Evolutionary conservation across 30 jellyfish, hydroid and myxozoan genomes (phyloP), one percentile per base, ranked within the genome.

Genomic region (Chrysaora quinquecirrha): DNA sequence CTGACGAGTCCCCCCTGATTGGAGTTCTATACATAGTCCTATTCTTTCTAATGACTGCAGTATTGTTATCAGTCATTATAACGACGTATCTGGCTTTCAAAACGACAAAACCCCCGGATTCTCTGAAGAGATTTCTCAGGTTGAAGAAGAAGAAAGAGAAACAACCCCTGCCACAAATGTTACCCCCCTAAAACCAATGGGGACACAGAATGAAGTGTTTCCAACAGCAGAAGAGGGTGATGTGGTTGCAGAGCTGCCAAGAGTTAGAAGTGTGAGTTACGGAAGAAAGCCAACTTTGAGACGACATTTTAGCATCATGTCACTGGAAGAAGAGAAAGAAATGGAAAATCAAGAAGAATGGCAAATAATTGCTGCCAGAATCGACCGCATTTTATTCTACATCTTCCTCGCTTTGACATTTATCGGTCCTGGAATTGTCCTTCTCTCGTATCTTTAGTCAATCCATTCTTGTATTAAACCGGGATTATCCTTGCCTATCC

Each of bases 1-100:
- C 97, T 1, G 97, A 90, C 78, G 64, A 65, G 87, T 48, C 90
- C 3, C 97, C 97, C 28, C 28, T 90, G 81, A 50, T 90, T 12
- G 97, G 97, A 6, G 89, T 89, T n/a, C 22, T 88, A 52, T 90
- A 82, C 90, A 71, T 84, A 4, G 85, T 73, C 20, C 43, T 80
- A 30, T 83, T 89, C 81, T 89, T 72, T 24, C 64, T 83, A 29
- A 34, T 89, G 73, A 78, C 76, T 47, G 23, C 73, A 2, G 97
- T 87, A 1, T 49, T 89, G 56, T 73, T 48, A 0, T 48, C 74
- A 30, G 89, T 88, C 19, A 76, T 73, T 70, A 23, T 84, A 23
- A 84, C 95, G 33, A 73, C 87, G 1, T 73, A 73, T 47, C 43
- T 84, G 31, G 82, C 80, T 58, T 84, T 27, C 83, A 84, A 84